Evolutionary conservation across 2,113 vertebrate genomes (phyloP).

Genomic region (Onychostoma macrolepis): DNA sequence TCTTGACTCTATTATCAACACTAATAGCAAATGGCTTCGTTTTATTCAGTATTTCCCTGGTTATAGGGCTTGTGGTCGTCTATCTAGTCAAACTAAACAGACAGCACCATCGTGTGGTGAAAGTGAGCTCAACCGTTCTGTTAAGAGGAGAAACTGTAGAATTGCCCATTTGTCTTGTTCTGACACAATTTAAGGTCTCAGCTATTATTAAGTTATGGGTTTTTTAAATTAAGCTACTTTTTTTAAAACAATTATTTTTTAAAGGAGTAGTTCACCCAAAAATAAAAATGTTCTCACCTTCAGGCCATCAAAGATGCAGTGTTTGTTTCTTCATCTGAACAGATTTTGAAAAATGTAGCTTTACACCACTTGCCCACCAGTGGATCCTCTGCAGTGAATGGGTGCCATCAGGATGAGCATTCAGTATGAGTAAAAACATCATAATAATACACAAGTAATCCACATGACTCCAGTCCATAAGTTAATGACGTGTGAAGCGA

Average conservation of each 20-base stretch:
- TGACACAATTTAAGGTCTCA: background rate
- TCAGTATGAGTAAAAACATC: background rate
- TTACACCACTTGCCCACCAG: background rate
- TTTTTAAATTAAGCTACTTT: background rate
- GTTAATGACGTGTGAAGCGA: background rate
- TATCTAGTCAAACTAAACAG: constrained; percentile 63
- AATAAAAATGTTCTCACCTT: background rate
- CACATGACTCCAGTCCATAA: background rate
- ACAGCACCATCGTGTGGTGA: constrained; percentile 50
- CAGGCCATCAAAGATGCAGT: background rate
- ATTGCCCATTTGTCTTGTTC: background rate
- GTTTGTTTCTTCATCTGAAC: no score
- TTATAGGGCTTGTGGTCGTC: constrained; percentile 59
- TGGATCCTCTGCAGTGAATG: background rate
- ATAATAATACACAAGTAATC: background rate
- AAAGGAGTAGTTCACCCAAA: no score
- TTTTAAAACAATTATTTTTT: no score
- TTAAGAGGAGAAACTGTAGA: background rate
- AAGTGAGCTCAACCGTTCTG: background rate
- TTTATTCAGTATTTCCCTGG: background rate
- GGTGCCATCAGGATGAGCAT: background rate
- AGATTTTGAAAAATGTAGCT: no score
- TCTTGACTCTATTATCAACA: constrained; percentile 52
- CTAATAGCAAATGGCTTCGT: background rate
- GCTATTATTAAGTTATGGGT: background rate